Conservation (phyloP, 2,113 vertebrate genomes). For the Cervus canadensis region DNA sequence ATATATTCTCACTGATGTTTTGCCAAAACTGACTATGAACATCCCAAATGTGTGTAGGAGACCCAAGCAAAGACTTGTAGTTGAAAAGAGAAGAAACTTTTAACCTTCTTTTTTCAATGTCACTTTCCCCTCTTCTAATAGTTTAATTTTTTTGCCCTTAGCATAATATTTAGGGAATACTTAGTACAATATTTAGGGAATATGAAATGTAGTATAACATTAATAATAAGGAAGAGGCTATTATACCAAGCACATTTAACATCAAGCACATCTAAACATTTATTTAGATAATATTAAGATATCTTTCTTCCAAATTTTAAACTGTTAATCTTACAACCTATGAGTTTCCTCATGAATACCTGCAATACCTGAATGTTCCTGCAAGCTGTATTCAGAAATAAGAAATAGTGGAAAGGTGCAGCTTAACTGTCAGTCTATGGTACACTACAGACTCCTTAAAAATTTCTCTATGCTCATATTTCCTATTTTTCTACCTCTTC, state of each 20-base stretch:
- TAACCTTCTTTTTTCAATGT: background rate
- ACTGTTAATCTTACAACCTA: slow-evolving; percentile 4
- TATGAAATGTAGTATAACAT: background rate
- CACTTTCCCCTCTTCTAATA: background rate
- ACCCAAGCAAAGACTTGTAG: background rate
- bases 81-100: background rate
- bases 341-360: background rate
- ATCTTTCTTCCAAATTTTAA: background rate
- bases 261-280: background rate
- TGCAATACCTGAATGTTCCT: background rate
- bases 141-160: background rate
- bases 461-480: background rate
- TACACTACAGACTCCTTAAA: background rate
- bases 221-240: background rate
- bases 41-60: background rate
- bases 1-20: background rate
- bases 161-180: background rate
- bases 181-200: background rate
- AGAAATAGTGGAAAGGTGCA: background rate
- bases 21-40: background rate
- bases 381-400: background rate
- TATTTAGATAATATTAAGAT: background rate
- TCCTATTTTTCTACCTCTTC: background rate
- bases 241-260: background rate
- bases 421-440: background rate